Conservation (phyloP, 1,140 invertebrate genomes). For the Pogonomyrmex barbatus region DNA sequence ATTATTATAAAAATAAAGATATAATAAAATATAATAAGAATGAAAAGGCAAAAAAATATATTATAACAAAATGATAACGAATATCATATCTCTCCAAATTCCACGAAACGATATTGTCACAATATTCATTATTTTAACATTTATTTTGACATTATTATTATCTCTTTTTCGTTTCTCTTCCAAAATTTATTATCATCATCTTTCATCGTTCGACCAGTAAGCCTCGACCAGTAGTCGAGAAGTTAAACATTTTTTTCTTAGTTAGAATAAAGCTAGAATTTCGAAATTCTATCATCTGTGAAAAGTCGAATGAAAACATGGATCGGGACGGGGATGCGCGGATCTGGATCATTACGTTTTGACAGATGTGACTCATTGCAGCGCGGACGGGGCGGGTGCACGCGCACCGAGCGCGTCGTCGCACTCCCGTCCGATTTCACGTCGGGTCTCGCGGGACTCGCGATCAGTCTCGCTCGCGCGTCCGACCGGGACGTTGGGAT, state of each 20-base stretch:
- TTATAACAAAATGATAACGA: neutral
- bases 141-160: no score
- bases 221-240: no score
- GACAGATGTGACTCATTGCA: neutral
- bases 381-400: neutral
- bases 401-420: neutral
- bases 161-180: no score
- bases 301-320: neutral
- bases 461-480: constrained; percentile 52
- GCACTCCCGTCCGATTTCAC: neutral
- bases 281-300: neutral
- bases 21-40: neutral
- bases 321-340: neutral
- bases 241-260: no score
- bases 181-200: no score
- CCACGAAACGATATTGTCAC: neutral
- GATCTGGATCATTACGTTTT: neutral
- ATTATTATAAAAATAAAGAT: neutral
- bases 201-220: no score
- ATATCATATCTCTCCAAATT: neutral
- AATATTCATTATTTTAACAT: neutral
- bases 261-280: no score
- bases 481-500: constrained; percentile 29
- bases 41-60: neutral
- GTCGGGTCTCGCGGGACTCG: neutral